Evolutionary conservation across 1,140 invertebrate genomes (phyloP).

Genomic region (Orchesella cincta): DNA sequence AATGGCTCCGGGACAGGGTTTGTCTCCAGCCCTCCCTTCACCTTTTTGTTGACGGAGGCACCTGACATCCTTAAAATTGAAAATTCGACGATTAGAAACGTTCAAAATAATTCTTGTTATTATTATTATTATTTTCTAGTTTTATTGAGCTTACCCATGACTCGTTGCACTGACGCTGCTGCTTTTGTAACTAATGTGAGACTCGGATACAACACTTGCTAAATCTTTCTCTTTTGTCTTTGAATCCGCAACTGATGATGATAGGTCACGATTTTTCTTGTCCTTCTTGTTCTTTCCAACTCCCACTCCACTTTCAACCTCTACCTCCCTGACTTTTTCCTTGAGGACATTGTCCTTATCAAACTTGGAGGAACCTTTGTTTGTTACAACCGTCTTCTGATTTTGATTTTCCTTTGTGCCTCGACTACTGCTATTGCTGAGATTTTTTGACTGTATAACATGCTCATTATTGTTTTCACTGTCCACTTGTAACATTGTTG

Average conservation of each 20-base stretch:
- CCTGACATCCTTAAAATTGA: constrained; percentile 11
- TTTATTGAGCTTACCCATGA: neutral
- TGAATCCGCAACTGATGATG: too few species aligned
- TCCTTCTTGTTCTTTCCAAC: constrained; percentile 66
- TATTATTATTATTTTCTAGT: neutral
- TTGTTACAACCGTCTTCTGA: neutral
- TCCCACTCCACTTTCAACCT: constrained; percentile 73
- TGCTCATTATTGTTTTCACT: constrained; percentile 14
- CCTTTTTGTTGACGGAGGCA: constrained; percentile 25
- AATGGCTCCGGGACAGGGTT: constrained; percentile 42
- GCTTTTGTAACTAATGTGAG: neutral
- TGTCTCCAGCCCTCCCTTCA: constrained; percentile 32
- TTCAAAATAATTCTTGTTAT: neutral
- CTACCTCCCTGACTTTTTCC: constrained; percentile 58
- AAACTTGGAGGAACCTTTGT: neutral
- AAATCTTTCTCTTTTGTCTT: constrained; percentile 32
- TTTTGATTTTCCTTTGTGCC: constrained; percentile 48
- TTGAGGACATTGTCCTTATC: constrained; percentile 68
- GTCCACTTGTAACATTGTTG: constrained; percentile 7
- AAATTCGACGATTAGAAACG: neutral
- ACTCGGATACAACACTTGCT: neutral
- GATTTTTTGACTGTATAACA: constrained; percentile 13
- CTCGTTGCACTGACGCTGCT: neutral
- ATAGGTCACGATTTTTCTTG: constrained; percentile 29
- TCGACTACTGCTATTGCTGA: constrained; percentile 39